A percentile compares a stretch with the other conserved stretches of the same genome.
These are phyloP conservation scores for Botia kubotai DNA, from an alignment of 2,797 vertebrate genomes.

Conservation along the genomic window DNA sequence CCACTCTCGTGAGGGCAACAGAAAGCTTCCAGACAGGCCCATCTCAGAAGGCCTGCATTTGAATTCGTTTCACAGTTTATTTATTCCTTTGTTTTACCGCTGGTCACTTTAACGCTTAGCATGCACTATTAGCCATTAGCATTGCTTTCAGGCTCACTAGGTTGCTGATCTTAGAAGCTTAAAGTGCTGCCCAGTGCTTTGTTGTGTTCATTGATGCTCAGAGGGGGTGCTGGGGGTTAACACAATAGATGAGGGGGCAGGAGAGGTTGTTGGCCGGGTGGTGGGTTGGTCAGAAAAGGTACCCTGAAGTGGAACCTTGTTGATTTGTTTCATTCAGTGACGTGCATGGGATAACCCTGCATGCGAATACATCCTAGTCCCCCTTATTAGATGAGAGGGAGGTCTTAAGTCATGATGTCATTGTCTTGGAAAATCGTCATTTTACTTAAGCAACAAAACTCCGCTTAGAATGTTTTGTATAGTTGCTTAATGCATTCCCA, in stretches of 20 bases:
- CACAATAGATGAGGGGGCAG: conserved; percentile 73
- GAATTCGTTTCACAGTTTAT: conserved; percentile 86
- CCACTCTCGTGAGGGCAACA: conserved; percentile 68
- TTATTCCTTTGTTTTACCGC: conserved; percentile 86
- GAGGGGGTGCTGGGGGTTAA: conserved; percentile 82
- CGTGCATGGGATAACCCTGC: conserved; percentile 23
- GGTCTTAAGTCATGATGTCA: neutral
- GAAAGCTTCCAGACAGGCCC: conserved; percentile 78
- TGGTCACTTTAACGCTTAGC: conserved; percentile 85
- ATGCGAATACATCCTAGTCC: conserved; percentile 31
- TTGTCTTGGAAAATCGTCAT: neutral
- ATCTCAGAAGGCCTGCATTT: conserved; percentile 77
- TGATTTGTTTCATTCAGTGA: conserved; percentile 30
- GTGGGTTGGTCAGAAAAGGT: conserved; percentile 47
- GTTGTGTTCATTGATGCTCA: conserved; percentile 80
- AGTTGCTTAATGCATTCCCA: conserved; percentile 7
- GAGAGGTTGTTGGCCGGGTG: conserved; percentile 59
- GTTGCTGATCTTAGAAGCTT: conserved; percentile 76
- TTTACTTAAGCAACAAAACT: no score
- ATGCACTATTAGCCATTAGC: conserved; percentile 76
- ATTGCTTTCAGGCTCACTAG: conserved; percentile 79
- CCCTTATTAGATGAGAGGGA: neutral
- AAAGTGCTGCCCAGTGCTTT: conserved; percentile 75
- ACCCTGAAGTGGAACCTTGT: conserved; percentile 49
- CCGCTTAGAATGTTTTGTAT: conserved; percentile 24